Base-by-base conservation (phyloP, 2,797 vertebrate species). In the Ispidina picta region DNA sequence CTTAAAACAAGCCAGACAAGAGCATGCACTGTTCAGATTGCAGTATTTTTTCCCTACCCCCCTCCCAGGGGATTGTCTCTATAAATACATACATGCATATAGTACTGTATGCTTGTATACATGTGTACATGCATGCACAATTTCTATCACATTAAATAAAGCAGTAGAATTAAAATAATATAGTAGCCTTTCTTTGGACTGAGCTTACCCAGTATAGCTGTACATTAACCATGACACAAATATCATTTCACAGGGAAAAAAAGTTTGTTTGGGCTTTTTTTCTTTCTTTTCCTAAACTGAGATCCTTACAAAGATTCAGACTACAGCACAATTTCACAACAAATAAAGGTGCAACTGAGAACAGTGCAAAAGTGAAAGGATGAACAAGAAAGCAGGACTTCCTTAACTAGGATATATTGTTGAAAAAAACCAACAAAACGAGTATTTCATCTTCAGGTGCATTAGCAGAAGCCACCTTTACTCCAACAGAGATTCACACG, bases 1-100 rank as follows among this genome's bases (percentile, higher is more conserved):
- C 59, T 93, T 92, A 88, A 86, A 94, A 89, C 79, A 88, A 91
- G 87, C 78, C 79, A 95, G 91, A 91, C 90, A 91, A 93, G 75
- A 93, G 90, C 81, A 90, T 77, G 83, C 72, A 62, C 68, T 62
- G 82, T 62, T 92, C 79, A 92, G 71, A 62, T 75, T 60, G 81
- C 69, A 0, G 4, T 88, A 70, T 83, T 92, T 93, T 26, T 91
- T 63, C 87, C 60, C 74, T 88, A 55, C 55, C 68, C 77, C 48
- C n/a, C 28, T 83, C 70, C 77, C 75, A 54, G 51, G 43, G 83
- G 28, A 33, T 21, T 29, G 33, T 52, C 54, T 78, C 79, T 79
- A 77, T 66, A 91, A 93, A 93, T 88, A 86, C 65, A 86, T 31
- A 33, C 37, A 2, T 35, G 65, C 23, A 56, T 68, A 33, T 68